Evolutionary conservation across 2,113 vertebrate species (phyloP).

Genomic region (Eudorcas thomsonii): DNA sequence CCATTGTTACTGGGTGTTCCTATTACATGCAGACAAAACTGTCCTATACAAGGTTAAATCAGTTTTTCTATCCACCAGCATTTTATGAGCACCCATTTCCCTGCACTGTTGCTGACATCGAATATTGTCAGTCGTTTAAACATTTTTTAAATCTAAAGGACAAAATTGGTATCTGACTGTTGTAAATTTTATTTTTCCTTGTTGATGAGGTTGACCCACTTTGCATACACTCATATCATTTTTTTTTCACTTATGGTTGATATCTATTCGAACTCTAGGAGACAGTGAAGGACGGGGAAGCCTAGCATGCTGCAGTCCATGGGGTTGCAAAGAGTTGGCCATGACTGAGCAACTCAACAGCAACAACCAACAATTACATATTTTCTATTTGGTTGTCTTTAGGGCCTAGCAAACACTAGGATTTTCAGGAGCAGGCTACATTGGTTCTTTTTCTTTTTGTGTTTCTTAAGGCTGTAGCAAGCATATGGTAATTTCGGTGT

Average conservation of each 20-base stretch:
- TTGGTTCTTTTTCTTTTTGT: neutral
- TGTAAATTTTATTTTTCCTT: neutral
- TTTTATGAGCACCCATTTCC: neutral
- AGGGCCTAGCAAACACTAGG: neutral
- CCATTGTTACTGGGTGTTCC: neutral
- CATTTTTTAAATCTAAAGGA: neutral
- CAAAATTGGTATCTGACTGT: neutral
- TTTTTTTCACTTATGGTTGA: constrained; percentile 1
- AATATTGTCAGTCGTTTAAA: neutral
- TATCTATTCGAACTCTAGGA: neutral
- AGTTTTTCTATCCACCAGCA: neutral
- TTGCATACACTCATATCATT: neutral
- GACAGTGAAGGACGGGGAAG: neutral
- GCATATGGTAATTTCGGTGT: constrained; percentile 23
- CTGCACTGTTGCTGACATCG: neutral
- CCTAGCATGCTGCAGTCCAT: neutral
- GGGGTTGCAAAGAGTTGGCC: neutral
- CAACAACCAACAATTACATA: neutral
- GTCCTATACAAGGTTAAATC: neutral
- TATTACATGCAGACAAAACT: neutral
- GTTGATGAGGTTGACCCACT: neutral
- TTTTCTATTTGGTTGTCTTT: neutral
- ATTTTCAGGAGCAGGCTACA: neutral
- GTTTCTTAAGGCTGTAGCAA: neutral
- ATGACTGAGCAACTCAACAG: neutral